phyloP scores from a whole-genome alignment of 2,888 invertebrate genomes.

The Tenthredo distinguenda region DNA sequence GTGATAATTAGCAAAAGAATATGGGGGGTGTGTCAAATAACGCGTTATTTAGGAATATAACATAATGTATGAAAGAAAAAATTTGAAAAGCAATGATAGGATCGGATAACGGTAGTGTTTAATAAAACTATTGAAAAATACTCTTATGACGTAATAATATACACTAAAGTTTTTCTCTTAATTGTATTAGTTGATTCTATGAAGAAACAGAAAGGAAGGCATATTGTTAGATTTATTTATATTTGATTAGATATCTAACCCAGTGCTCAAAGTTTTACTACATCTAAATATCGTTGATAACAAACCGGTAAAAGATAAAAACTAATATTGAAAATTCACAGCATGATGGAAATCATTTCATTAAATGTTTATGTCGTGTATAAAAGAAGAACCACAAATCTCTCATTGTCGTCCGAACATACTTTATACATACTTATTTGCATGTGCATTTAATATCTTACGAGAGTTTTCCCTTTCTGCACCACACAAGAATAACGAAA shows the following conservation, averaged over 20 bases:
- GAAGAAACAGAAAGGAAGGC: not conserved
- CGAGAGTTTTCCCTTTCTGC: conserved; percentile 8
- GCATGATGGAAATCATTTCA: conserved; percentile 26
- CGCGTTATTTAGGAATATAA: not conserved
- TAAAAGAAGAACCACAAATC: not conserved
- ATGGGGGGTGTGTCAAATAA: not conserved
- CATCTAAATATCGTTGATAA: not conserved
- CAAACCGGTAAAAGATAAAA: not conserved
- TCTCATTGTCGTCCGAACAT: not conserved
- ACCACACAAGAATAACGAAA: not conserved
- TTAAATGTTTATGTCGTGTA: conserved; percentile 4
- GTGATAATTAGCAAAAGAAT: not conserved
- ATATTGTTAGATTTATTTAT: conserved; percentile 4
- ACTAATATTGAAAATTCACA: not conserved
- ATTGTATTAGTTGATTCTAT: conserved; percentile 12
- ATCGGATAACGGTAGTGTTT: conserved; percentile 10
- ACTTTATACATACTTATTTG: not conserved
- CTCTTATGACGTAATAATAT: conserved; percentile 19
- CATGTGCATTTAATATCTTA: conserved; percentile 28
- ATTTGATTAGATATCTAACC: not conserved
- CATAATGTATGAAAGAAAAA: not conserved
- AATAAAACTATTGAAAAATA: conserved; percentile 31
- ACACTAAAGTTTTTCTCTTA: not conserved
- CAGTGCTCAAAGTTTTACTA: conserved; percentile 20
- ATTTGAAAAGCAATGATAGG: conserved; percentile 30